Conservation (phyloP, 1,140 invertebrate genomes). For the Drosophila sucinea region DNA sequence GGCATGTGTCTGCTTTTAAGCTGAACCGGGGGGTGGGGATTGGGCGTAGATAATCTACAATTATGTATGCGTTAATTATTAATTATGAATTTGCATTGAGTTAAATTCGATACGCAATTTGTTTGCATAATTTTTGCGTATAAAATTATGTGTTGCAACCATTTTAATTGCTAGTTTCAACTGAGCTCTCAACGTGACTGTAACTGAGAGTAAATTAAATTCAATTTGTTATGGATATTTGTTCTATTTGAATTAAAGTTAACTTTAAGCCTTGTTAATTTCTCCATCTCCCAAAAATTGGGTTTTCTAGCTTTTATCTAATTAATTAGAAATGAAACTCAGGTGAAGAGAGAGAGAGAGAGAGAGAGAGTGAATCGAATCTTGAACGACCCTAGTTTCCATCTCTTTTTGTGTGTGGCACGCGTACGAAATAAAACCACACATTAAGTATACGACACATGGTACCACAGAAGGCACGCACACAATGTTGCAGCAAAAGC, state of each 20-base stretch:
- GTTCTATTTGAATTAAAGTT: background rate
- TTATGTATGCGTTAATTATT: conserved; percentile 50
- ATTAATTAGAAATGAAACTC: background rate
- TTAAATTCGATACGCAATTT: conserved; percentile 46
- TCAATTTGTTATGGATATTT: background rate
- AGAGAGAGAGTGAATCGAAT: no score
- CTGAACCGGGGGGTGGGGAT: background rate
- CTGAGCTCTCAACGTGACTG: conserved; percentile 27
- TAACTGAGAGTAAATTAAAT: background rate
- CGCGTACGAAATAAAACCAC: conserved; percentile 72
- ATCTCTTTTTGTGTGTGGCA: conserved; percentile 26
- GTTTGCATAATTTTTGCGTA: conserved; percentile 52
- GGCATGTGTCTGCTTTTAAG: conserved; percentile 33
- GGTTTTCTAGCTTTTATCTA: background rate
- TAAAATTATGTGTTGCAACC: conserved; percentile 58
- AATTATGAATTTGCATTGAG: conserved; percentile 52
- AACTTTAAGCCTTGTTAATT: no score
- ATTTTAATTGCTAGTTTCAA: conserved; percentile 49
- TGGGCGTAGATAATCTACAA: background rate
- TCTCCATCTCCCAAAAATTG: no score
- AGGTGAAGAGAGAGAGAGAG: background rate
- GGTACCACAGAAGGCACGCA: conserved; percentile 61
- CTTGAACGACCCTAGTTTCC: background rate
- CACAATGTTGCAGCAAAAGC: conserved; percentile 35
- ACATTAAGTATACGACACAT: conserved; percentile 77